Base-by-base conservation (phyloP, 2,888 invertebrate genomes). In the Cylloceria caligata region DNA sequence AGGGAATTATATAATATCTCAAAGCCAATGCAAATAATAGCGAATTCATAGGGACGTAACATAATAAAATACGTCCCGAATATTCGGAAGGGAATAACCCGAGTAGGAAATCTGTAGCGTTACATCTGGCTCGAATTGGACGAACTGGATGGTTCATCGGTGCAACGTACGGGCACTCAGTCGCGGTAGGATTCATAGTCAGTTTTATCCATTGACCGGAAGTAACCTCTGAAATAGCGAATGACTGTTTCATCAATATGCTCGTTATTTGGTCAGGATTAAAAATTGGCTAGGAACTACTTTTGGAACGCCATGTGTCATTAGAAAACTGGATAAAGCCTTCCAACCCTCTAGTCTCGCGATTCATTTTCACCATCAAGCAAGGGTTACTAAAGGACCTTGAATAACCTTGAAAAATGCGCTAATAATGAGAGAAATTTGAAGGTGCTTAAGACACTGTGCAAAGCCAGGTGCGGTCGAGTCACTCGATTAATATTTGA, bases 401-500 rank as follows among this genome's bases (percentile, higher is more conserved):
- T 78, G 65, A 16, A 21, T 49, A 75, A 75, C 71, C 75, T 83
- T 81, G 72, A 47, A 39, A 57, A 65, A 67, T 13, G 16, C 24
- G 36, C 36, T 36, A 81, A 75, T 69, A 49, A 49, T 30, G 55
- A 30, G 71, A 65, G 49, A 81, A 74, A 47, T 74, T 80, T 65
- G 68, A 60, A 74, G 67, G 52, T 72, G 74, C 47, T 80, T 83
- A 84, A 86, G 84, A 84, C 84, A 83, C 74, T 88, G 85, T 88
- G 88, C 84, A 88, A 90, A 91, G 91, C 89, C 91, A 92, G 90
- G 91, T 91, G 92, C 87, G 90, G 87, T 77, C 84, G 86, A 62
- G 84, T 83, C 81, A 83, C 86, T 84, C 89, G 87, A 91, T 91
- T 91, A 91, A 91, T 92, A 90, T 92, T 92, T 91, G 91, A 90